Conservation (phyloP, 2,113 vertebrate genomes). For the Aramus guarauna region DNA sequence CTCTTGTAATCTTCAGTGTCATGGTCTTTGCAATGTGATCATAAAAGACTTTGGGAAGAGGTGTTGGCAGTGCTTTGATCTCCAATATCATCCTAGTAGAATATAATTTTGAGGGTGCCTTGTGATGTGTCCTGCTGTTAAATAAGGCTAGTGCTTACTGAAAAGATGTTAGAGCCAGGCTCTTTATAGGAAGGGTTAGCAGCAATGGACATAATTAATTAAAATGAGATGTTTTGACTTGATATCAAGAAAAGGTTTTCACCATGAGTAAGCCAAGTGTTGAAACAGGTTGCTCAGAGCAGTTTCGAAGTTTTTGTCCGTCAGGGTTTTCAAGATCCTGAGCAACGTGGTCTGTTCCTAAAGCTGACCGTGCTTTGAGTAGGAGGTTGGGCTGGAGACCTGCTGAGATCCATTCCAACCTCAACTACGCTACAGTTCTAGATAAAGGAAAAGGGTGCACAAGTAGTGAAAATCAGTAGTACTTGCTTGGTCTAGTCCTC, state of each 20-base stretch:
- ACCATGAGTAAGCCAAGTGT: neutral
- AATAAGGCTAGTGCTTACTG: neutral
- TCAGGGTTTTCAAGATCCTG: neutral
- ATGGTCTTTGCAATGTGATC: neutral
- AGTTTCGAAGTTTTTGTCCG: neutral
- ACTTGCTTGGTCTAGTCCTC: neutral
- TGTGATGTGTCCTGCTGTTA: neutral
- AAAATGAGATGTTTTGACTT: neutral
- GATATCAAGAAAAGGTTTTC: neutral
- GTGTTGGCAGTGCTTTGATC: neutral
- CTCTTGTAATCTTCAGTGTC: neutral
- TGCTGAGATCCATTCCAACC: neutral
- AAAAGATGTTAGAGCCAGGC: neutral
- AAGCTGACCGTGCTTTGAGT: neutral
- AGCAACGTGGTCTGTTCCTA: neutral
- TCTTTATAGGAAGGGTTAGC: neutral
- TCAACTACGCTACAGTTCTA: neutral
- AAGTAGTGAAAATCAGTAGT: neutral
- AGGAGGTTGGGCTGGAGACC: neutral
- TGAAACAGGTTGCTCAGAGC: neutral
- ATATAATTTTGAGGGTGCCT: neutral
- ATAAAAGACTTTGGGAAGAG: neutral
- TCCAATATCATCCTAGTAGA: neutral
- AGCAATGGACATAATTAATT: neutral
- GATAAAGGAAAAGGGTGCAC: neutral